These are phyloP conservation scores for Caenorhabditis sp. DNA, from an alignment of 2,888 invertebrate species.

Conservation along the genomic window DNA sequence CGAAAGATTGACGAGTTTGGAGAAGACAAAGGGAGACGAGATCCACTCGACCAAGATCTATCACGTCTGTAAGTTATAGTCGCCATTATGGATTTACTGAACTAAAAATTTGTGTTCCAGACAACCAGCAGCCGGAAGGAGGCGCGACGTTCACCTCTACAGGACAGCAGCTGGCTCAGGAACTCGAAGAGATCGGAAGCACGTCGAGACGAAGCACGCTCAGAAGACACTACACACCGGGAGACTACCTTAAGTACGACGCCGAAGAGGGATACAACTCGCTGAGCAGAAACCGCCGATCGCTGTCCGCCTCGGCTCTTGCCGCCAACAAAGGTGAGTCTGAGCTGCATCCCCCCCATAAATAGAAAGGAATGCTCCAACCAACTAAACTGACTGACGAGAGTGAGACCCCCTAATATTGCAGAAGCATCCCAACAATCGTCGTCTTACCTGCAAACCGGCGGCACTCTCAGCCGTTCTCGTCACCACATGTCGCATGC, in stretches of 20 bases:
- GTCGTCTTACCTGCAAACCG: constrained; percentile 51
- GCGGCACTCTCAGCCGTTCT: constrained; percentile 54
- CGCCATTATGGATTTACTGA: too few species aligned
- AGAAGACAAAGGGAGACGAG: constrained; percentile 78
- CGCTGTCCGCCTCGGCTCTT: constrained; percentile 78
- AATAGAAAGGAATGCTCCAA: constrained; percentile 14
- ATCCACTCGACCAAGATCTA: constrained; percentile 79
- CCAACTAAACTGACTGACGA: constrained; percentile 14
- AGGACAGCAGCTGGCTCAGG: constrained; percentile 78
- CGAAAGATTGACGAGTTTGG: constrained; percentile 77
- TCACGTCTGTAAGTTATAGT: constrained; percentile 79
- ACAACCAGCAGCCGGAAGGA: constrained; percentile 78
- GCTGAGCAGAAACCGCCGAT: constrained; percentile 73
- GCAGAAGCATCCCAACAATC: constrained; percentile 55
- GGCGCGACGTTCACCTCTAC: constrained; percentile 65
- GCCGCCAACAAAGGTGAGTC: constrained; percentile 74
- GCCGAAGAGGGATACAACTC: constrained; percentile 78
- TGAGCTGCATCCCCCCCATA: too few species aligned
- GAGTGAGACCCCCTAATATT: not conserved
- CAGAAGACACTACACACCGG: constrained; percentile 78
- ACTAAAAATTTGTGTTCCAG: constrained; percentile 49
- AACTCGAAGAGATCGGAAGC: constrained; percentile 75
- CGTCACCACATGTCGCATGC: constrained; percentile 68
- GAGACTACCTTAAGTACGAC: constrained; percentile 78
- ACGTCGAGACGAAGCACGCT: constrained; percentile 76